A percentile compares a stretch with the other conserved stretches of the same genome.
phyloP scores from a whole-genome alignment of 2,113 vertebrate genomes.

The Mustelus asterias region DNA sequence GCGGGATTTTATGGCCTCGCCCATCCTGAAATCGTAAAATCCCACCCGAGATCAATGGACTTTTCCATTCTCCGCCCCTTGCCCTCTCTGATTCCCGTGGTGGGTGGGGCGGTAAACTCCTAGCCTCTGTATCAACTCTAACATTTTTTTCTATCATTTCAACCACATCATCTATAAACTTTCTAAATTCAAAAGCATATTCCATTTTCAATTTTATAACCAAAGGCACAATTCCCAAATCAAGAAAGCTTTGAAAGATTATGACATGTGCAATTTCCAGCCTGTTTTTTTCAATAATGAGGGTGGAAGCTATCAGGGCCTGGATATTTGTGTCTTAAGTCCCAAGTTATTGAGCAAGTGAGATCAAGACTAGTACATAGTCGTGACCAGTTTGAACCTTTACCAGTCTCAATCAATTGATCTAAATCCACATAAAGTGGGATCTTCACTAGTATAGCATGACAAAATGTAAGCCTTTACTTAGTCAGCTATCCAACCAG shows the following conservation, averaged over 20 bases:
- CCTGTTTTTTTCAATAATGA: background rate
- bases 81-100: no score
- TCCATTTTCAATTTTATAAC: background rate
- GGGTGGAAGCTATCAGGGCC: background rate
- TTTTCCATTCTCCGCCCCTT: no score
- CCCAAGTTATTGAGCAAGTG: background rate
- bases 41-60: no score
- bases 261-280: background rate
- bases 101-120: no score
- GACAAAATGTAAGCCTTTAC: background rate
- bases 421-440: background rate
- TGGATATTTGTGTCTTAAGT: background rate
- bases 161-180: background rate
- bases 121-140: background rate
- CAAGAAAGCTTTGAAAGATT: background rate
- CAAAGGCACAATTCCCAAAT: background rate
- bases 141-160: background rate
- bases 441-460: background rate
- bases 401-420: background rate
- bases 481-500: conserved; percentile 6
- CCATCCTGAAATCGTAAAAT: no score
- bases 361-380: background rate
- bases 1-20: no score
- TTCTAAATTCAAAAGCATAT: background rate
- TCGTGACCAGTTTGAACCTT: background rate